These are phyloP conservation scores for Meles meles DNA, from an alignment of 2,113 vertebrate species.

Conservation along the genomic window DNA sequence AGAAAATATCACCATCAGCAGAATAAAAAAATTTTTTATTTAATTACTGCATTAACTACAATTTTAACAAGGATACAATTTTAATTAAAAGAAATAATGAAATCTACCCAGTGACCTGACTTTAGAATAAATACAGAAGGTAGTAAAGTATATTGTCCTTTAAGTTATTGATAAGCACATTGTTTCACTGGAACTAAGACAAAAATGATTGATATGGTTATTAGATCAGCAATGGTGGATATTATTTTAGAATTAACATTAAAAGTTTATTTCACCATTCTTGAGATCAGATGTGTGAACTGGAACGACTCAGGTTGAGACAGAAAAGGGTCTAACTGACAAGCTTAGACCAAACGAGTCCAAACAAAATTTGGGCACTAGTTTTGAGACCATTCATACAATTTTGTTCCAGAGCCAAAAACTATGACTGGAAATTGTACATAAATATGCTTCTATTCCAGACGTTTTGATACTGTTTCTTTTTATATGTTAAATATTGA, in stretches of 20 bases:
- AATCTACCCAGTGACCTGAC: neutral
- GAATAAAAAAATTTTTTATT: neutral
- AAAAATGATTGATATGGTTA: neutral
- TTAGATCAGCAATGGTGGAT: neutral
- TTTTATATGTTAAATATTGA: conserved; percentile 26
- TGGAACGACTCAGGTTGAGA: neutral
- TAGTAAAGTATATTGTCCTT: neutral
- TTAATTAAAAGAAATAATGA: conserved; percentile 1
- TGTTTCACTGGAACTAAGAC: neutral
- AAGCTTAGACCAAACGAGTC: neutral
- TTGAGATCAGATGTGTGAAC: neutral
- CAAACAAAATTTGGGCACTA: neutral
- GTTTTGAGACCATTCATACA: neutral
- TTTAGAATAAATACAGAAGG: neutral
- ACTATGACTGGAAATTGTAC: neutral
- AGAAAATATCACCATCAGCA: neutral
- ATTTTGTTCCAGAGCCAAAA: neutral
- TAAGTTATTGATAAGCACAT: neutral
- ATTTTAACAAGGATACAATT: neutral
- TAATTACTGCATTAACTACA: neutral
- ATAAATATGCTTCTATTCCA: neutral
- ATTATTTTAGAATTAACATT: neutral
- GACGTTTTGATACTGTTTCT: neutral
- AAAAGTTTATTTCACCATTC: neutral
- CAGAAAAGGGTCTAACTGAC: neutral